phyloP scores from a whole-genome alignment of 2,888 invertebrate species.

The Arctia plantaginis region DNA sequence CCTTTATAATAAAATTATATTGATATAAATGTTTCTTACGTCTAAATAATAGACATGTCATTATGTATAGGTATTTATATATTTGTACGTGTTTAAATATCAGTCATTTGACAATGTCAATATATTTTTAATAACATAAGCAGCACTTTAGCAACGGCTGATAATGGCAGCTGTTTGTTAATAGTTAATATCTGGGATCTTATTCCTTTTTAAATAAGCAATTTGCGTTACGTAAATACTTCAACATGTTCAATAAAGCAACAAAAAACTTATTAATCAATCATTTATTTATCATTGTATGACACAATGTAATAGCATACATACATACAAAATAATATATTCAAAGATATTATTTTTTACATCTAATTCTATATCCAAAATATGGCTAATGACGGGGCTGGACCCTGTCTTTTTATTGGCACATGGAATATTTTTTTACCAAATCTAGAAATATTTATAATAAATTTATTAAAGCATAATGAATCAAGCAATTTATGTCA shows the following conservation, averaged over 20 bases:
- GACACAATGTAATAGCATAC: slow-evolving; percentile 77
- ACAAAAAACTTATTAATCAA: slow-evolving; percentile 69
- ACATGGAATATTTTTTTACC: slow-evolving; percentile 74
- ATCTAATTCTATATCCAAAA: slow-evolving; percentile 78
- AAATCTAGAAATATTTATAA: slow-evolving; percentile 53
- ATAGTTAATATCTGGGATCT: too few relatives aligned
- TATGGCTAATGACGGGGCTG: slow-evolving; percentile 80
- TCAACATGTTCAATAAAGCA: slow-evolving; percentile 28
- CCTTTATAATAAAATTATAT: background rate
- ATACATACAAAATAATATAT: slow-evolving; percentile 76
- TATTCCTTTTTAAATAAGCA: too few relatives aligned
- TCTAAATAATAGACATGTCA: background rate
- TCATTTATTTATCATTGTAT: slow-evolving; percentile 81
- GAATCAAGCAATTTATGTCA: slow-evolving; percentile 58
- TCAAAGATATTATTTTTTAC: slow-evolving; percentile 77
- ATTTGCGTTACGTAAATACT: background rate
- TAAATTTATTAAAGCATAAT: slow-evolving; percentile 64
- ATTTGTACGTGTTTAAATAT: background rate
- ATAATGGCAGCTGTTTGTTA: background rate
- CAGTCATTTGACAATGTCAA: too few relatives aligned
- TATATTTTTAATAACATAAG: background rate
- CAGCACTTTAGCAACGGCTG: background rate
- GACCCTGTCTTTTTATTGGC: slow-evolving; percentile 74
- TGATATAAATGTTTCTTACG: background rate
- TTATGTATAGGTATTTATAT: background rate